Conservation (phyloP, 2,888 invertebrate species). For the Tiphia femorata region DNA sequence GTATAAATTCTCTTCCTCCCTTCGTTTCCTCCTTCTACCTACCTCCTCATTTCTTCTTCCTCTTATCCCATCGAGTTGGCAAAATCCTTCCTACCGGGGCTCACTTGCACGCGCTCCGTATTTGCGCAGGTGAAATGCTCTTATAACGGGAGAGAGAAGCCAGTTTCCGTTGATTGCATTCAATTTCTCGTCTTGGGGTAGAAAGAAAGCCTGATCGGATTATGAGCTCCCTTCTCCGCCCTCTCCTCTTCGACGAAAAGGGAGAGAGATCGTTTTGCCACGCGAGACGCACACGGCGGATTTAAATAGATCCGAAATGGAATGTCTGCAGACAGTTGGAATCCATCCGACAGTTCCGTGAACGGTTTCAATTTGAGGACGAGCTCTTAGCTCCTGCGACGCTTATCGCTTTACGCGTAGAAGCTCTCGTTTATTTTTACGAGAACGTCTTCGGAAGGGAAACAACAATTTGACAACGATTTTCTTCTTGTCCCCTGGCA, state of each 20-base stretch:
- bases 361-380: no score
- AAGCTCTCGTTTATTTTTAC: no score
- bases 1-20: conserved; percentile 15
- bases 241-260: no score
- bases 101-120: conserved; percentile 21
- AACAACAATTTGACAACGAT: no score
- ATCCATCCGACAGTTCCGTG: no score
- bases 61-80: conserved; percentile 14
- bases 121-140: conserved; percentile 28
- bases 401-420: no score
- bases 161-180: conserved; percentile 32
- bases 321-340: no score
- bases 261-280: conserved; percentile 2
- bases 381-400: no score
- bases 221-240: conserved; percentile 20
- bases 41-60: not conserved
- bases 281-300: not conserved
- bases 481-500: no score
- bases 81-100: conserved; percentile 12
- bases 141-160: conserved; percentile 17
- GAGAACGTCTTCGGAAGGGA: no score
- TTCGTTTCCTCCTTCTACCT: not conserved
- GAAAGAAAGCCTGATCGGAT: conserved; percentile 28
- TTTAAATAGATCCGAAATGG: not conserved
- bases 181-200: conserved; percentile 21